phyloP scores from a whole-genome alignment of 2,888 invertebrate species.

The Dendrolimus houi region DNA sequence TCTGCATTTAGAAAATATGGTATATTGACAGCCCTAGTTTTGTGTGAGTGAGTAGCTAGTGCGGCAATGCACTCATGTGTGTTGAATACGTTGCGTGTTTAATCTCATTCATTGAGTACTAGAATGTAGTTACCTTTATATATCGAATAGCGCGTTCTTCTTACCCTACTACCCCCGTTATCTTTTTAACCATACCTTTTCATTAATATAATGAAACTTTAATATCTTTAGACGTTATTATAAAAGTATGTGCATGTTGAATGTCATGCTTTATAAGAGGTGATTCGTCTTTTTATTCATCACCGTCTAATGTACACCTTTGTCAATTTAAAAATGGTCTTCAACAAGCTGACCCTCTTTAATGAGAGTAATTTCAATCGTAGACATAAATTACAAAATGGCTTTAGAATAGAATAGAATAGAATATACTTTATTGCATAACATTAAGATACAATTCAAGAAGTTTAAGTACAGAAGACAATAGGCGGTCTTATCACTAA shows the following conservation, averaged over 20 bases:
- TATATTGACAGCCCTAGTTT: constrained; percentile 16
- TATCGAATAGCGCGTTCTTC: not conserved
- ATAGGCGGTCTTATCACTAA: too few relatives aligned
- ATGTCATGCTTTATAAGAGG: not conserved
- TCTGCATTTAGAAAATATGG: not conserved
- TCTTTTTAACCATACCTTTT: not conserved
- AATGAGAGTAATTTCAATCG: not conserved
- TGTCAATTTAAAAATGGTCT: not conserved
- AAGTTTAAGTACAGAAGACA: too few relatives aligned
- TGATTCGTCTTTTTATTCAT: constrained; percentile 7
- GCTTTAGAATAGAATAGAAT: too few relatives aligned
- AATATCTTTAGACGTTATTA: not conserved
- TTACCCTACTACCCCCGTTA: not conserved
- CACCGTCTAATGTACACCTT: constrained; percentile 1
- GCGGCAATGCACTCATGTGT: constrained; percentile 31
- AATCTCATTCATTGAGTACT: constrained; percentile 47
- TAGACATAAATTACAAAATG: not conserved
- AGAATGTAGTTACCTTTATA: not conserved
- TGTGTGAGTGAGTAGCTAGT: constrained; percentile 17
- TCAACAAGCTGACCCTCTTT: not conserved
- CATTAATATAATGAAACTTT: not conserved
- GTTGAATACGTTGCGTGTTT: constrained; percentile 41
- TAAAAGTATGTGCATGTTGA: not conserved
- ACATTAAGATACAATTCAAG: too few relatives aligned
- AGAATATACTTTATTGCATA: too few relatives aligned